Evolutionary conservation across 1,140 invertebrate species (phyloP), one percentile per base, ranked within the genome.

Genomic region (Atta texana): DNA sequence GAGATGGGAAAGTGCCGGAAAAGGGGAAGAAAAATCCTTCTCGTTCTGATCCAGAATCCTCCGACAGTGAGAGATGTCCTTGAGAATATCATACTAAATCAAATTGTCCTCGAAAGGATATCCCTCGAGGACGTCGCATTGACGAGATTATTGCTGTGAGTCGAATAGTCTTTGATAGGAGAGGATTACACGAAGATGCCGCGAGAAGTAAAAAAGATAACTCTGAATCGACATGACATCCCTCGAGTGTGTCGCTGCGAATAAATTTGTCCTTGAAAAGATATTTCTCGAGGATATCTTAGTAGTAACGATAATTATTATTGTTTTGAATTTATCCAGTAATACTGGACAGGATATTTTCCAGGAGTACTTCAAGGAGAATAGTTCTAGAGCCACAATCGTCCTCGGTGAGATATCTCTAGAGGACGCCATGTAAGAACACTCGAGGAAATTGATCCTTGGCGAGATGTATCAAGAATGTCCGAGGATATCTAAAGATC

Each of bases 1-100:
- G 28, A 39, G 78, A 39, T 55, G 21, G 69, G n/a, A 75, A 84
- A 84, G 80, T 84, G 80, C 80, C 80, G 55, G 49, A 24, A 51
- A 49, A 18, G 39, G 44, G 28, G 7, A 16, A 24, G 64, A 34
- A 39, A 10, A 34, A 24, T 39, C 3, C 14, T 49, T 72, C 66
- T 59, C 78, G 12, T 82, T 21, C 77, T 68, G 63, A 80, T 80
- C 28, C 53, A 82, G 34, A 6, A 59, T 57, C 21, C 24, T 66
- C 24, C 14, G 28, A 72, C 34, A 7, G 24, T 14, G 64, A 24
- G 31, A 59, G 8, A 59, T n/a, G 18, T 80, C 10, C 18, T 24
- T 44, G 16, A 77, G 28, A 69, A 24, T 39, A 49, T 69, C 49
- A 39, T 18, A 21, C 16, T 39, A 14, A 49, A 78, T 53, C 39